Base-by-base conservation (phyloP, 1,140 invertebrate species). In the Anastatus disparis region DNA sequence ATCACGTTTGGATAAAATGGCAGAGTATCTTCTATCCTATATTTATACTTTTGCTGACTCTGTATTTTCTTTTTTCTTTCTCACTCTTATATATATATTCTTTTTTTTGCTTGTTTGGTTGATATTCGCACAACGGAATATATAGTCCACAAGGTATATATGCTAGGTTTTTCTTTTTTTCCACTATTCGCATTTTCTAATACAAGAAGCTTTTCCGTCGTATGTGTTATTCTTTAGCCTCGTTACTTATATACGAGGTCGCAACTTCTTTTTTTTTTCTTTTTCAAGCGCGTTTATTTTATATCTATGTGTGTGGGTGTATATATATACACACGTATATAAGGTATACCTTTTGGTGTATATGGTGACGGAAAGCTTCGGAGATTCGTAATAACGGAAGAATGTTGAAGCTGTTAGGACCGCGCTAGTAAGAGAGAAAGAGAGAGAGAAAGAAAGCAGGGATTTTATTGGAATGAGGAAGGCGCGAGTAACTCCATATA, bases 1-100 rank as follows among this genome's bases (percentile, higher is more conserved):
- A 83, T 84, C 82, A 84, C 82, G 82, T 84, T 82, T 82, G 79
- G 79, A 82, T 81, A 83, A 84, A 84, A 83, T 82, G 81, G 78
- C 76, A 75, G 71, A 72, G 72, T 29, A 6, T 4, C 17, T n/a
- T n/a, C n/a, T n/a, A n/a, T n/a, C n/a, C n/a, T n/a, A n/a, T n/a
- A n/a, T n/a, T n/a, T n/a, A n/a, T n/a, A n/a, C 4, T 27, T 10
- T 3, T 63, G 67, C 68, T 70, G 68, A 70, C 59, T 63, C 22
- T 17, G 61, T 56, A 50, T 50, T 46, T 46, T 59, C 42, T 10
- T 17, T 24, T 13, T 17, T 27, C 38, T 17, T 50, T 17, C 56
- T 55, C 17, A 15, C 35, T n/a, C n/a, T n/a, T n/a, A n/a, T n/a
- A n/a, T n/a, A n/a, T n/a, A n/a, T n/a, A n/a, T n/a, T n/a, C n/a